Evolutionary conservation across 2,113 vertebrate genomes (phyloP).

Genomic region (Glareola pratincola): DNA sequence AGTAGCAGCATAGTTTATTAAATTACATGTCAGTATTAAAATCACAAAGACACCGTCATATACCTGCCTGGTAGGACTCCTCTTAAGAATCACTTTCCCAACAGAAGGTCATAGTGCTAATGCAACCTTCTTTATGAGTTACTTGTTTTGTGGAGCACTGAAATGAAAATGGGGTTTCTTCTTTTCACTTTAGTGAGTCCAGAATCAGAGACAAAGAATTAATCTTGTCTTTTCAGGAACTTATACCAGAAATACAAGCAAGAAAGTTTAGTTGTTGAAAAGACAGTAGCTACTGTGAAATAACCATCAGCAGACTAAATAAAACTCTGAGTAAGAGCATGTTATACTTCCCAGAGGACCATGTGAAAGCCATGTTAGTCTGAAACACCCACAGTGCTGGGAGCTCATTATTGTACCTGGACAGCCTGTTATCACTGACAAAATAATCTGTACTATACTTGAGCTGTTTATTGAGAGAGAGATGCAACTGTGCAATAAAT

Average conservation of each 20-base stretch:
- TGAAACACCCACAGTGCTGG: not conserved
- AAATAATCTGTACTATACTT: not conserved
- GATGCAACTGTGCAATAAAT: not conserved
- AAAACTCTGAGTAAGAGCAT: not conserved
- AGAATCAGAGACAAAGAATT: conserved; percentile 6
- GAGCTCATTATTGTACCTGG: not conserved
- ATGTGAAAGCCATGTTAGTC: not conserved
- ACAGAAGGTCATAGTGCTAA: not conserved
- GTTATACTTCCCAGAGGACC: not conserved
- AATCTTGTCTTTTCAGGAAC: not conserved
- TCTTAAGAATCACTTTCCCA: not conserved
- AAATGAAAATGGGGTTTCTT: conserved; percentile 26
- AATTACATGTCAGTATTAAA: not conserved
- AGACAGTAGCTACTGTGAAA: not conserved
- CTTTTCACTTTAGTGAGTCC: not conserved
- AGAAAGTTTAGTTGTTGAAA: conserved; percentile 18
- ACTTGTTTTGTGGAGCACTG: not conserved
- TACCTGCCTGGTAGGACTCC: not conserved
- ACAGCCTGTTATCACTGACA: not conserved
- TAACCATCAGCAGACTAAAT: not conserved
- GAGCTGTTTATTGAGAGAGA: not conserved
- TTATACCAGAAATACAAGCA: not conserved
- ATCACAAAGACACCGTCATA: not conserved
- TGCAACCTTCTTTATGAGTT: not conserved
- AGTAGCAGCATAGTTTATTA: not conserved